Conservation (phyloP, 2,888 invertebrate species). For the Tigriopus californicus region DNA sequence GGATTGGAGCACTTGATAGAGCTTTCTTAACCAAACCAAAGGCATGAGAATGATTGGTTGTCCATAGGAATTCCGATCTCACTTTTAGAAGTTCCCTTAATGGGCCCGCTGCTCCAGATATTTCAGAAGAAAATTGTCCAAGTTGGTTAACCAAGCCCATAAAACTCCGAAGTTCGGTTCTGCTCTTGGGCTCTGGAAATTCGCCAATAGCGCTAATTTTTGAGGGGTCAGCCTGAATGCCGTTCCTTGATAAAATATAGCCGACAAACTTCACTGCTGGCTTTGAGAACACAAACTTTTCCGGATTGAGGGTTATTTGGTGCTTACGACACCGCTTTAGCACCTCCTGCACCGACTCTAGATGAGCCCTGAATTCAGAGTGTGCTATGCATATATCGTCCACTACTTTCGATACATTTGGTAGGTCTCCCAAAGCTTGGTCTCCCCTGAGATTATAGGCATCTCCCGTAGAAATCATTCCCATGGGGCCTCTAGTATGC, state of each 20-base stretch:
- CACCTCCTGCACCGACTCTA: not conserved
- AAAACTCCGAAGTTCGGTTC: not conserved
- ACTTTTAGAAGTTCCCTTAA: too few relatives aligned
- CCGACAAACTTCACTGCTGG: not conserved
- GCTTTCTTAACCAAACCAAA: too few relatives aligned
- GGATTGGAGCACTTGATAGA: too few relatives aligned
- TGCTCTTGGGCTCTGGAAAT: not conserved
- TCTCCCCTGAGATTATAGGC: conserved; percentile 11
- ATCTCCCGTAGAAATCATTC: conserved; percentile 11
- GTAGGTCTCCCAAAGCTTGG: conserved; percentile 5
- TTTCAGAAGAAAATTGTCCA: too few relatives aligned
- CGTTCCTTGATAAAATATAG: not conserved
- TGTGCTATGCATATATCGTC: not conserved
- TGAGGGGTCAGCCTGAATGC: too few relatives aligned
- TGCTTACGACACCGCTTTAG: not conserved
- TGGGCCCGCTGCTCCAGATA: too few relatives aligned
- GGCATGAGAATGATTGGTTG: too few relatives aligned
- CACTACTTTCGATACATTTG: conserved; percentile 9
- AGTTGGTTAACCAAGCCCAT: too few relatives aligned
- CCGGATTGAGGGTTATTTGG: conserved; percentile 1
- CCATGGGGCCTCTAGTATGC: conserved; percentile 11
- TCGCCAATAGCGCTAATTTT: not conserved
- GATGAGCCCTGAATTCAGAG: not conserved
- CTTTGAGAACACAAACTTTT: conserved; percentile 1
- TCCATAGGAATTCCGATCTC: too few relatives aligned